A percentile compares a stretch with the other conserved stretches of the same genome.
phyloP scores from a whole-genome alignment of 2,797 vertebrate genomes.

The Xenops minutus region DNA sequence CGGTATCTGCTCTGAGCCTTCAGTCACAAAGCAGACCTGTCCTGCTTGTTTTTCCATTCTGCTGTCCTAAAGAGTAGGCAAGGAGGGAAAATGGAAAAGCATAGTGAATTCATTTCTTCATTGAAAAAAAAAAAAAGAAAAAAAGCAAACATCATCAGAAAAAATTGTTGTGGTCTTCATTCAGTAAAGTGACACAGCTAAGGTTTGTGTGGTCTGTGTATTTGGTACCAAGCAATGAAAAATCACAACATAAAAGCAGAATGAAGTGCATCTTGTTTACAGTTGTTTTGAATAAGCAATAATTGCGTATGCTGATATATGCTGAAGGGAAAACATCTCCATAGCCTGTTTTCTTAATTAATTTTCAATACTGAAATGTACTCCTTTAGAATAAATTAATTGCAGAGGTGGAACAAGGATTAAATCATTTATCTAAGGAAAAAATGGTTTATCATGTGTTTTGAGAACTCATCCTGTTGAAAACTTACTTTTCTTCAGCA shows the following conservation, averaged over 20 bases:
- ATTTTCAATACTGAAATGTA: background rate
- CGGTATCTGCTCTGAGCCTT: conserved; percentile 78
- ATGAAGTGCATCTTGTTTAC: background rate
- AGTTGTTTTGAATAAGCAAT: background rate
- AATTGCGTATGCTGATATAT: background rate
- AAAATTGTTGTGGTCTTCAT: background rate
- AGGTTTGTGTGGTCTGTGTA: background rate
- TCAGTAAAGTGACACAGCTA: background rate
- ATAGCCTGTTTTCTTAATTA: background rate
- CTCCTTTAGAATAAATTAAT: background rate
- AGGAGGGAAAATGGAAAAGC: conserved; percentile 22
- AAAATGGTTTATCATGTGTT: background rate
- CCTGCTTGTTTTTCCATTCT: conserved; percentile 60
- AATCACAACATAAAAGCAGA: background rate
- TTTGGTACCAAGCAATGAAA: background rate
- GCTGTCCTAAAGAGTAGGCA: background rate
- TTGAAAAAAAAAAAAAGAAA: background rate
- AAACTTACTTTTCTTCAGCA: conserved; percentile 48
- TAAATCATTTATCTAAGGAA: background rate
- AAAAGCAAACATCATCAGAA: background rate
- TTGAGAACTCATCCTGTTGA: background rate
- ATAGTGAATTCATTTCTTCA: background rate
- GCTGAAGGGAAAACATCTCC: background rate
- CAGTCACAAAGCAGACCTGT: conserved; percentile 51
- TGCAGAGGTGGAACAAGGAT: background rate